phyloP scores from a whole-genome alignment of 2,113 vertebrate species.

The Silurus glanis region DNA sequence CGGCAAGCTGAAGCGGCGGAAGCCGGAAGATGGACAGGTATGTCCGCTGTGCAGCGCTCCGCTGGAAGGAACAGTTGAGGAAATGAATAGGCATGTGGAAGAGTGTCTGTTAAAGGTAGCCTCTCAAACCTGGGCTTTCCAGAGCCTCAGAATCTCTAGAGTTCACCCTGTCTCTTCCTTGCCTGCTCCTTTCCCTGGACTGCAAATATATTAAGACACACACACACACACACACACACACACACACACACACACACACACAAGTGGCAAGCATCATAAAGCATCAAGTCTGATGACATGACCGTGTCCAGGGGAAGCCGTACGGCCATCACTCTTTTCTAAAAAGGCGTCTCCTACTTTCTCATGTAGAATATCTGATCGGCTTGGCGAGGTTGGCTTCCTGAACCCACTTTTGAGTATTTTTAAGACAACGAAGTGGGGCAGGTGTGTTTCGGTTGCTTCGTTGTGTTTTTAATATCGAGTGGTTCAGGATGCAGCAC shows the following conservation, averaged over 20 bases:
- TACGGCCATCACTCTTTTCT: constrained; percentile 17
- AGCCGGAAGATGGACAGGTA: constrained; percentile 99
- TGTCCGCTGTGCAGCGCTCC: constrained; percentile 98
- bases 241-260: neutral
- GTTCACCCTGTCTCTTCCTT: constrained; percentile 34
- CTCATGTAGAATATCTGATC: constrained; percentile 8
- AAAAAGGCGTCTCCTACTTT: constrained; percentile 8
- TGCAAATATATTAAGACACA: neutral
- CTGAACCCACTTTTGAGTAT: constrained; percentile 35
- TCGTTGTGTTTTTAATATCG: neutral
- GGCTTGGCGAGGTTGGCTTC: constrained; percentile 13
- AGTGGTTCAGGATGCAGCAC: constrained; percentile 46
- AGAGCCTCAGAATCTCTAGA: constrained; percentile 40
- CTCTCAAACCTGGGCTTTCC: constrained; percentile 52
- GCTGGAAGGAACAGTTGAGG: constrained; percentile 98
- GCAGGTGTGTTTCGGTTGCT: neutral
- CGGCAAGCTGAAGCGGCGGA: constrained; percentile 99
- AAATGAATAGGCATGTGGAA: constrained; percentile 99
- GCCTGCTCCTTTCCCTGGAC: constrained; percentile 63
- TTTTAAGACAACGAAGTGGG: neutral
- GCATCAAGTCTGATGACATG: neutral
- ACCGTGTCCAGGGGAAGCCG: constrained; percentile 51
- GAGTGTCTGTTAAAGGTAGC: constrained; percentile 99
- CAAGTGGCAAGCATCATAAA: neutral
- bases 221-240: neutral